Evolutionary conservation across 1,140 invertebrate species (phyloP).

Genomic region (Acromyrmex echinatior): DNA sequence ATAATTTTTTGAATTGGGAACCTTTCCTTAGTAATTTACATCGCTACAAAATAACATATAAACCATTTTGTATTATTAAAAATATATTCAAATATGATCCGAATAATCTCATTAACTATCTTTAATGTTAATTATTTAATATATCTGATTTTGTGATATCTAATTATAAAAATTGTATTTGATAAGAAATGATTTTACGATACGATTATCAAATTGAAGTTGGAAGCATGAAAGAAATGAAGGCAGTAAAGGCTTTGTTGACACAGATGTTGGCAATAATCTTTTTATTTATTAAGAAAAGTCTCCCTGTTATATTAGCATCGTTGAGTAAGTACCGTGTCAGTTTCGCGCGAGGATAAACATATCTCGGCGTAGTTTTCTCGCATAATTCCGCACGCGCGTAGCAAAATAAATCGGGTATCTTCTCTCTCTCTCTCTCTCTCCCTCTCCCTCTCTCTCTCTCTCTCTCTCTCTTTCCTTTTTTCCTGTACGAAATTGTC

Average conservation of each 20-base stretch:
- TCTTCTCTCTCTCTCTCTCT: background rate
- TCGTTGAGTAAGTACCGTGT: conserved; percentile 64
- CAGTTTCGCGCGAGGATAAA: conserved; percentile 61
- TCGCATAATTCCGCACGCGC: conserved; percentile 57
- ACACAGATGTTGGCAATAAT: conserved; percentile 52
- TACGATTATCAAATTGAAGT: conserved; percentile 3
- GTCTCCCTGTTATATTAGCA: conserved; percentile 60
- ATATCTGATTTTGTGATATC: background rate
- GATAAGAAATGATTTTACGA: background rate
- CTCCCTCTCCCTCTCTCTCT: background rate
- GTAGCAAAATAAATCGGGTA: conserved; percentile 63
- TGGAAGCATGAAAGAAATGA: background rate
- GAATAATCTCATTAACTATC: background rate
- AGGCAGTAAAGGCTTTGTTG: background rate
- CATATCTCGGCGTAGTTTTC: conserved; percentile 48
- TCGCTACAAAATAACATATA: background rate
- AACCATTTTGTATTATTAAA: background rate
- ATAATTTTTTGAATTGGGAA: no score
- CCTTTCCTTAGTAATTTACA: background rate
- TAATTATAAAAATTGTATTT: conserved; percentile 3
- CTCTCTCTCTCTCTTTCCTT: background rate
- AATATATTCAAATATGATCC: background rate
- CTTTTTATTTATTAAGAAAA: conserved; percentile 65
- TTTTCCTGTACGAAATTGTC: conserved; percentile 49
- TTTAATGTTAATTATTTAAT: background rate